Conservation (phyloP, 2,797 vertebrate species). For the Acomys russatus region DNA sequence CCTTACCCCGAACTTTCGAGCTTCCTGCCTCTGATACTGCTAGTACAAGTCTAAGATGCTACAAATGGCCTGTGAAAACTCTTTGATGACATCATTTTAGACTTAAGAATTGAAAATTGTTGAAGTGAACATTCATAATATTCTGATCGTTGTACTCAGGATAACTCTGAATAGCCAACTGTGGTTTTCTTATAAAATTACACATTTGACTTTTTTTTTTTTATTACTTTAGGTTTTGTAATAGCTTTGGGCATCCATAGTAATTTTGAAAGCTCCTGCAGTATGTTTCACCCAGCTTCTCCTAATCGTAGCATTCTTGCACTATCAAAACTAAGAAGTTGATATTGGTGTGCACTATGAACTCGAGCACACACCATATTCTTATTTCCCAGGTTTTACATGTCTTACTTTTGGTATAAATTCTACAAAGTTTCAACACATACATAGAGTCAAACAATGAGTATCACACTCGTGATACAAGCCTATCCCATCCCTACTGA, state of each 20-base stretch:
- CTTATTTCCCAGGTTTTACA: conserved; percentile 15
- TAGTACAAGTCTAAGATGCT: neutral
- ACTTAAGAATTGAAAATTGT: conserved; percentile 11
- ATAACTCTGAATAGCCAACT: conserved; percentile 19
- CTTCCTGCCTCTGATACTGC: neutral
- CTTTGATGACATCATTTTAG: conserved; percentile 32
- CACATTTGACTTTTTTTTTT: conserved; percentile 16
- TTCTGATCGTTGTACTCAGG: conserved; percentile 18
- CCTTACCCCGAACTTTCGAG: neutral
- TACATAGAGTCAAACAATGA: neutral
- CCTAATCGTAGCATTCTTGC: neutral
- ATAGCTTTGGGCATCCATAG: neutral
- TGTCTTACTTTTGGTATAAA: neutral
- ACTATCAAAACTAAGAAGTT: neutral
- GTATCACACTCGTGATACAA: neutral
- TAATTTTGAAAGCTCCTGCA: neutral
- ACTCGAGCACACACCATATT: neutral
- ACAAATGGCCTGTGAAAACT: neutral
- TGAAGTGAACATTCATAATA: neutral
- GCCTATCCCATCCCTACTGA: neutral
- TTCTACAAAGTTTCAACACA: neutral
- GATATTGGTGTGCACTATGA: neutral
- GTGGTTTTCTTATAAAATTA: conserved; percentile 20
- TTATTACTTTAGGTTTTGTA: conserved; percentile 47
- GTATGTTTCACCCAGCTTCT: neutral